Base-by-base conservation (phyloP, 2,888 invertebrate species). In the Apodemia duryi region DNA sequence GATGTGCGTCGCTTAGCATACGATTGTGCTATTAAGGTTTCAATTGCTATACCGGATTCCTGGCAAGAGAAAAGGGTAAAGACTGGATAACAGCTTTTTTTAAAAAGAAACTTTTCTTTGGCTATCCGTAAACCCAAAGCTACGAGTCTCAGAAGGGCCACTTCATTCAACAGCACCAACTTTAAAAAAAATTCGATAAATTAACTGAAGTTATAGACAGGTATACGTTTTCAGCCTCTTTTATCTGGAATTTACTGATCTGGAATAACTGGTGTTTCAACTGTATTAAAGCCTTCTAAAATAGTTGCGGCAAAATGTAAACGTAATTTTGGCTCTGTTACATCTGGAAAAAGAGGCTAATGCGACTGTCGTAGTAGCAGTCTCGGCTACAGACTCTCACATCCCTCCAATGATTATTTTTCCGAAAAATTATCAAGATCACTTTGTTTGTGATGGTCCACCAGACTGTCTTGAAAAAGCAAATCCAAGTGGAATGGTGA, bases 401-500 rank as follows among this genome's bases (percentile, higher is more conserved):
- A n/a, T n/a, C n/a, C n/a, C n/a, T n/a, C n/a, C n/a, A n/a, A n/a
- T n/a, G n/a, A n/a, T n/a, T n/a, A n/a, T n/a, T n/a, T n/a, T n/a
- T n/a, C n/a, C n/a, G n/a, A n/a, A 62, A 51, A 51, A 51, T 35
- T 60, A 60, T 32, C 63, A 49, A 51, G 43, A 62, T 62, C 43
- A 62, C 43, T 62, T 62, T 21, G 43, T 62, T 62, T 43, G 62
- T 62, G 62, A 62, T 62, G n/a, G n/a, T 63, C 52, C 52, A 63
- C 63, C 63, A 63, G 63, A 63, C 32, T 32, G 63, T 63, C 6
- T 63, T 63, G 49, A 52, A 63, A 49, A 63, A 51, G 52, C 52
- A 49, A 63, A 63, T 29, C 52, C 63, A 51, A 63, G 63, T 51
- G 63, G 63, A 28, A n/a, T n/a, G n/a, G n/a, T n/a, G n/a, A n/a